Conservation (phyloP, 2,113 vertebrate genomes). For the Delphinapterus leucas region DNA sequence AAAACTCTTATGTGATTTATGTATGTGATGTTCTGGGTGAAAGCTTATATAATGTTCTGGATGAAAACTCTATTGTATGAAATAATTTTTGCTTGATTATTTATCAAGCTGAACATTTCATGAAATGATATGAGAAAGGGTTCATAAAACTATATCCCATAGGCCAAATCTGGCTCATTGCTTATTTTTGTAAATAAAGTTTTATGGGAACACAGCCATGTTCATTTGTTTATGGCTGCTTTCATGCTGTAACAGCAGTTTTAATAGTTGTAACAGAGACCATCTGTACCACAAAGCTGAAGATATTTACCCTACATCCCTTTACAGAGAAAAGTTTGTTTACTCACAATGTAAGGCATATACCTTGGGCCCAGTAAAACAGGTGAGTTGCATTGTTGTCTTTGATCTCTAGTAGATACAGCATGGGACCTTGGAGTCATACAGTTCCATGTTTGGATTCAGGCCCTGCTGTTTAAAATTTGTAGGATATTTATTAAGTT, state of each 20-base stretch:
- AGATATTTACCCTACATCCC: background rate
- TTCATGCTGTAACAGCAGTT: background rate
- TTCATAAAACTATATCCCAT: background rate
- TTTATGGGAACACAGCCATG: background rate
- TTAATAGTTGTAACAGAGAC: background rate
- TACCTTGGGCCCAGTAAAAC: background rate
- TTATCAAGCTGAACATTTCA: background rate
- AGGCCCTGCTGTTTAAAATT: background rate
- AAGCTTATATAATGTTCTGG: background rate
- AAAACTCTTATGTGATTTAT: background rate
- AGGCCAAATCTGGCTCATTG: background rate
- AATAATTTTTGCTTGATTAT: background rate
- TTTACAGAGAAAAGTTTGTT: background rate
- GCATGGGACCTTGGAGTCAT: background rate
- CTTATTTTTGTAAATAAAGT: background rate
- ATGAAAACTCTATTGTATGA: background rate
- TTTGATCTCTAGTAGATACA: background rate
- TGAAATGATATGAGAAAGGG: background rate
- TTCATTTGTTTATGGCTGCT: background rate
- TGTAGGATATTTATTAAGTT: background rate
- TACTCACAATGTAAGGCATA: background rate
- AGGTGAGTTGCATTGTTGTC: background rate
- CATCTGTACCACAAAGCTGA: background rate
- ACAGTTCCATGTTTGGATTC: background rate
- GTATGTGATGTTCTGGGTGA: background rate